A percentile compares a stretch with the other conserved stretches of the same genome.
phyloP scores from a whole-genome alignment of 2,113 vertebrate species.

The Chrysemys picta region DNA sequence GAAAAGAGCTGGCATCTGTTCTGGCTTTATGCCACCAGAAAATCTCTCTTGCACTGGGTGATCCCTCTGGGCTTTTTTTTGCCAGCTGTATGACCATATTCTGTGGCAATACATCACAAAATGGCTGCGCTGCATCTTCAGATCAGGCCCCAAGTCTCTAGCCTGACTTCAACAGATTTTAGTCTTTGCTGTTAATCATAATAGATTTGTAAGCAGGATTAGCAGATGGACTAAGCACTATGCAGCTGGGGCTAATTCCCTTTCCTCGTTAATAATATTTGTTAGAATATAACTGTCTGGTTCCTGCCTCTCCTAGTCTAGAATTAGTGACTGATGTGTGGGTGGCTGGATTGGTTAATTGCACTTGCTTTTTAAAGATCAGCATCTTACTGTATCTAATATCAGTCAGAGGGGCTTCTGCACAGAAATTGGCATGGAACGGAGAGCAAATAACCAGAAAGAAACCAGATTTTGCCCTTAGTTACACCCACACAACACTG shows the following conservation, averaged over 20 bases:
- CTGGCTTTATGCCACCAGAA: fast-evolving
- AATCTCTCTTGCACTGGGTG: not conserved
- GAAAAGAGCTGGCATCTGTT: not conserved
- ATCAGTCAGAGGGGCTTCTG: not conserved
- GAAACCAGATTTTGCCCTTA: not conserved
- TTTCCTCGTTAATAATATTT: slow-evolving; percentile 50
- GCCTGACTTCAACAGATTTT: not conserved
- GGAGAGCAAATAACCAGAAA: not conserved
- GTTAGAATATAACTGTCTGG: slow-evolving; percentile 41
- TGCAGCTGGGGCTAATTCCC: slow-evolving; percentile 33
- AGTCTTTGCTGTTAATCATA: not conserved
- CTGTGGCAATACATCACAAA: not conserved
- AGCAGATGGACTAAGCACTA: slow-evolving; percentile 36
- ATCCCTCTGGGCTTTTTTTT: not conserved
- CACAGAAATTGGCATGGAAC: not conserved
- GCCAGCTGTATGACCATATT: not conserved
- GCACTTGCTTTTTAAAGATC: slow-evolving; percentile 66
- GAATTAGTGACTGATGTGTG: not conserved
- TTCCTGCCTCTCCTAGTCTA: slow-evolving; percentile 38
- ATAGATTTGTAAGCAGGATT: not conserved
- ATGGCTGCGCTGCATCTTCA: fast-evolving
- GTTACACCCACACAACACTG: not conserved
- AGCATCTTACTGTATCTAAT: slow-evolving; percentile 16
- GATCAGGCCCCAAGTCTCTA: not conserved
- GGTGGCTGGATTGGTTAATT: slow-evolving; percentile 29